Evolutionary conservation across 2,113 vertebrate genomes (phyloP).

Genomic region (Rutilus rutilus): DNA sequence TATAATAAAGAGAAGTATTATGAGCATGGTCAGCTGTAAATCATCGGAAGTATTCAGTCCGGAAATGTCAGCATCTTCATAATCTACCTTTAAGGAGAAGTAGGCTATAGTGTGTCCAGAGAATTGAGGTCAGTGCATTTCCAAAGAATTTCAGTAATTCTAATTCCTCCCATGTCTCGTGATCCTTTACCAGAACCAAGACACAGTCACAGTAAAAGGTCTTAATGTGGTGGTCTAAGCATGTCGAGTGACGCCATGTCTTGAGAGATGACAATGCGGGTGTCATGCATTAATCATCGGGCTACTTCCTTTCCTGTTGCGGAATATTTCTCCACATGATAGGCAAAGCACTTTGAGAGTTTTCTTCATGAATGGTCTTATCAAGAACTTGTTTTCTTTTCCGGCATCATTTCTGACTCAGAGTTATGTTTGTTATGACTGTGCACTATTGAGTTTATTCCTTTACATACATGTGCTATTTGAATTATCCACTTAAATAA

Average conservation of each 20-base stretch:
- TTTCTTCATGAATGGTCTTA: neutral
- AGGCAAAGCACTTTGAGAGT: neutral
- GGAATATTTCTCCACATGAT: neutral
- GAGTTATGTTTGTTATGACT: neutral
- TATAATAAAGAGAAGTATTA: neutral
- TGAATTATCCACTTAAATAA: neutral
- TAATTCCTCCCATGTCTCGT: neutral
- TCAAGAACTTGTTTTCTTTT: neutral
- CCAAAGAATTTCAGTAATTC: neutral
- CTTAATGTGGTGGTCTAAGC: neutral
- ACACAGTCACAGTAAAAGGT: neutral
- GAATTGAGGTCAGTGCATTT: neutral
- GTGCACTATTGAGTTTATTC: neutral
- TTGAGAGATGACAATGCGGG: neutral
- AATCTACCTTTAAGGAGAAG: neutral
- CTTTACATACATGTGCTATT: neutral
- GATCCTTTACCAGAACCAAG: slow-evolving; percentile 1
- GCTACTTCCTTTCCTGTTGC: neutral
- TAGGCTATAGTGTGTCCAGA: neutral
- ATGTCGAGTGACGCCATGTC: neutral
- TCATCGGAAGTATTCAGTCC: neutral
- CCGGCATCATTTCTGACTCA: neutral
- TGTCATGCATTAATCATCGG: neutral
- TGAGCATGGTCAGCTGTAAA: neutral
- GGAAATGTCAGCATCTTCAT: neutral